Conservation (phyloP, 2,113 vertebrate species). For the Polypterus senegalus region DNA sequence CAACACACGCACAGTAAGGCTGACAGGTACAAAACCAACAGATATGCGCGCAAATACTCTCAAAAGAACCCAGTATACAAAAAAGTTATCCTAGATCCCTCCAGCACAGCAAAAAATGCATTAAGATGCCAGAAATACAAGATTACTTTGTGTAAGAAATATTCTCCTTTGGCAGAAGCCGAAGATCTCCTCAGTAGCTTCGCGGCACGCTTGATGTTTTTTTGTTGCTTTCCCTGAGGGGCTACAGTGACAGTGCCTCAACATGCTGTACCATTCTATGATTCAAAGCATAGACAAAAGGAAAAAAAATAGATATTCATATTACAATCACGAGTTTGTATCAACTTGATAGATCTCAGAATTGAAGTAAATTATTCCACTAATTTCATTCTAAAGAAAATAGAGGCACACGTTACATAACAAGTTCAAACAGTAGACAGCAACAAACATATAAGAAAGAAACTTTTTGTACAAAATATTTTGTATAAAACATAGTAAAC, state of each 20-base stretch:
- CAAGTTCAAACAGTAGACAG: no score
- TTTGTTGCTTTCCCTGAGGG: slow-evolving; percentile 61
- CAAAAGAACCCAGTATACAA: slow-evolving; percentile 33
- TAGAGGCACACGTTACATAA: not conserved
- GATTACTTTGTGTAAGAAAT: slow-evolving; percentile 63
- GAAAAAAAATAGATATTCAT: slow-evolving; percentile 11
- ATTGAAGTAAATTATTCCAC: not conserved
- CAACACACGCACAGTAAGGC: not conserved
- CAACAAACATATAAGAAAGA: no score
- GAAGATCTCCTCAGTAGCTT: slow-evolving; percentile 61
- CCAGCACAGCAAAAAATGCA: slow-evolving; percentile 12
- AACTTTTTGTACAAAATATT: no score
- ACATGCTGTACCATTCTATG: slow-evolving; percentile 26
- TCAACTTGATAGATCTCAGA: slow-evolving; percentile 15
- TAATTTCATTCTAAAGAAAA: not conserved
- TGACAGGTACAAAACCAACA: not conserved
- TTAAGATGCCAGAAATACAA: slow-evolving; percentile 52
- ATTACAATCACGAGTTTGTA: slow-evolving; percentile 5
- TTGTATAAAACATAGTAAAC: no score
- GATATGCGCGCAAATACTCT: not conserved
- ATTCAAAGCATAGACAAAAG: slow-evolving; percentile 25
- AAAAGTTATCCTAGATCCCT: slow-evolving; percentile 44
- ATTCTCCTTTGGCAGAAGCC: slow-evolving; percentile 61
- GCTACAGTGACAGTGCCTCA: slow-evolving; percentile 44
- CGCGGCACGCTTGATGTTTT: slow-evolving; percentile 57